A percentile compares a stretch with the other conserved stretches of the same genome.
These are phyloP conservation scores for Apodemia hepburni DNA, from an alignment of 2,888 invertebrate species.

Conservation along the genomic window DNA sequence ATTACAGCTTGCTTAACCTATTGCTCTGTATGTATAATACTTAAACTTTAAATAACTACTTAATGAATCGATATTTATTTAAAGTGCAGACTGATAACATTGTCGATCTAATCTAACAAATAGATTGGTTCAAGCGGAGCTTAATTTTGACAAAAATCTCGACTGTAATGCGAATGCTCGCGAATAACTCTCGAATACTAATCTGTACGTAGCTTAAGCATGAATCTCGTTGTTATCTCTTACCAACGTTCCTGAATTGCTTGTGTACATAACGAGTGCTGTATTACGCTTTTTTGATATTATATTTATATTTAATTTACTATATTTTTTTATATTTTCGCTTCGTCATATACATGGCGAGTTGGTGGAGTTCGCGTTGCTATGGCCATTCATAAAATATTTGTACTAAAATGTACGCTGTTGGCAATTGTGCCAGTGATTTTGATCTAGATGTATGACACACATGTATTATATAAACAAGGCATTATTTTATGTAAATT, in stretches of 20 bases:
- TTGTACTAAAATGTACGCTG: no score
- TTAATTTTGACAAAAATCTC: not conserved
- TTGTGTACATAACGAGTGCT: constrained; percentile 70
- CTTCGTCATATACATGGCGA: constrained; percentile 34
- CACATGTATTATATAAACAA: no score
- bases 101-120: no score
- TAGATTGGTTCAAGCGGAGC: no score
- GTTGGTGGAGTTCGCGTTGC: constrained; percentile 22
- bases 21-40: no score
- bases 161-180: not conserved
- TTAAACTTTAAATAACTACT: no score
- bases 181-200: constrained; percentile 10
- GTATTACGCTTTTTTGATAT: constrained; percentile 73
- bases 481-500: no score
- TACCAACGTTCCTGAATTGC: constrained; percentile 17
- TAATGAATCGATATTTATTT: no score
- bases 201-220: constrained; percentile 6
- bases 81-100: no score
- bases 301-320: constrained; percentile 45
- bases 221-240: constrained; percentile 5
- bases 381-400: constrained; percentile 18
- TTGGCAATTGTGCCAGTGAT: no score
- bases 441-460: no score
- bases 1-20: no score
- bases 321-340: constrained; percentile 48